Base-by-base conservation (phyloP, 1,140 invertebrate species). In the Gyrodactylus bullatarudis region DNA sequence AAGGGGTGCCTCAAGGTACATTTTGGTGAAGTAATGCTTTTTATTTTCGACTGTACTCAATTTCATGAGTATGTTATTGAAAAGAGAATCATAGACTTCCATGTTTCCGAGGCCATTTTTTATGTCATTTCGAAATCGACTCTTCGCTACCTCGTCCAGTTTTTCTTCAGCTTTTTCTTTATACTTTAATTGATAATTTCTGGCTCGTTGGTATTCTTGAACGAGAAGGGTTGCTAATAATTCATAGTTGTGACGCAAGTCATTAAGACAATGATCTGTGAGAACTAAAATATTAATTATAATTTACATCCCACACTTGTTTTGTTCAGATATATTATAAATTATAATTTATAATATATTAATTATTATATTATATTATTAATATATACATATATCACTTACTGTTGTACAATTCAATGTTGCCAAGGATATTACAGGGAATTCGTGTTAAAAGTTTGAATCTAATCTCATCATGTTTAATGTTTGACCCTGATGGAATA, bases 1-100 rank as follows among this genome's bases (percentile, higher is more conserved):
- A 19, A 87, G 78, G 0, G 91, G 91, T 0, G 87, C 85, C 81
- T 94, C 90, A 0, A 89, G 80, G 77, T 89, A 90, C 20, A 95
- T 81, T 74, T 87, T 85, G 23, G 84, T 83, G 26, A 87, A 77
- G 24, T 87, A 77, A n/a, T 54, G 8, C n/a, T n/a, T n/a, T n/a
- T 54, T 54, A n/a, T 54, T 54, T n/a, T 54, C 8, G 34, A 54
- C 8, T 8, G 8, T 16, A n/a, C 34, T 54, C 34, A 54, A 54
- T n/a, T 54, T 54, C n/a, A 54, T 54, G 8, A 54, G n/a, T n/a
- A 54, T 54, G 8, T 8, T 16, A 54, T 54, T 54, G 34, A 54
- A 54, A n/a, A 54, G 34, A n/a, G 34, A 54, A 54, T 54, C 34
- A n/a, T 54, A 54, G n/a, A 54, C 8, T 54, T 54, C 34, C n/a